Percentiles rank a stretch among this genome's conserved stretches.
Conservation (phyloP, 1,140 invertebrate species). For the Bilobella aurantiaca region DNA sequence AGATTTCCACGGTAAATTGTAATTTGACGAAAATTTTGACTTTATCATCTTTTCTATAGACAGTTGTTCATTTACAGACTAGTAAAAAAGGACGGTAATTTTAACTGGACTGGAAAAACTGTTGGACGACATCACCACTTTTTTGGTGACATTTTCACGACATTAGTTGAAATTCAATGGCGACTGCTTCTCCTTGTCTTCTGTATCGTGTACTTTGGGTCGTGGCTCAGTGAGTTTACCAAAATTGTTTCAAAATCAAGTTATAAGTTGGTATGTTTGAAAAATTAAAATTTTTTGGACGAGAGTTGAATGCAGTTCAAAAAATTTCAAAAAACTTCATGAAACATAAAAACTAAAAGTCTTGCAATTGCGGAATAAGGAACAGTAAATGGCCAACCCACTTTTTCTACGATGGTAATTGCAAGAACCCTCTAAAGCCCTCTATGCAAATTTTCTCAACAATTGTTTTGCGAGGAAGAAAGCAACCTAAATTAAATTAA, state of each 20-base stretch:
- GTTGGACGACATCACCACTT: constrained; percentile 1
- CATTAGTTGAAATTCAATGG: constrained; percentile 21
- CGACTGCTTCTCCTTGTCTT: constrained; percentile 15
- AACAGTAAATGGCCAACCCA: too few species aligned
- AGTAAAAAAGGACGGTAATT: constrained; percentile 85
- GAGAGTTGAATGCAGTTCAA: too few species aligned
- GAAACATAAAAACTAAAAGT: too few species aligned
- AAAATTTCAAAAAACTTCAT: too few species aligned
- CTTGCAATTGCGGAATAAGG: too few species aligned
- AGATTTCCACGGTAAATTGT: background rate
- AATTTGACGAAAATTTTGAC: background rate
- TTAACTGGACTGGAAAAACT: constrained; percentile 62
- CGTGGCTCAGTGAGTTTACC: constrained; percentile 17
- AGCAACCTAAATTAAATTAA: too few species aligned
- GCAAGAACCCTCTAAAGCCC: too few species aligned
- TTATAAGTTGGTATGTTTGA: too few species aligned
- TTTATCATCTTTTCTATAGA: background rate
- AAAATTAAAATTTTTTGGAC: constrained; percentile 1
- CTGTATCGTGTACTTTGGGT: constrained; percentile 19
- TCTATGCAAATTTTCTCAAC: too few species aligned
- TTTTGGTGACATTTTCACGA: constrained; percentile 24
- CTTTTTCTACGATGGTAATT: too few species aligned
- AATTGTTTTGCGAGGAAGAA: too few species aligned
- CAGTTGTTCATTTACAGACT: constrained; percentile 46
- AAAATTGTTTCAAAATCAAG: background rate